Evolutionary conservation across 2,797 vertebrate genomes (phyloP).

Genomic region (Malacoctenus gilli): DNA sequence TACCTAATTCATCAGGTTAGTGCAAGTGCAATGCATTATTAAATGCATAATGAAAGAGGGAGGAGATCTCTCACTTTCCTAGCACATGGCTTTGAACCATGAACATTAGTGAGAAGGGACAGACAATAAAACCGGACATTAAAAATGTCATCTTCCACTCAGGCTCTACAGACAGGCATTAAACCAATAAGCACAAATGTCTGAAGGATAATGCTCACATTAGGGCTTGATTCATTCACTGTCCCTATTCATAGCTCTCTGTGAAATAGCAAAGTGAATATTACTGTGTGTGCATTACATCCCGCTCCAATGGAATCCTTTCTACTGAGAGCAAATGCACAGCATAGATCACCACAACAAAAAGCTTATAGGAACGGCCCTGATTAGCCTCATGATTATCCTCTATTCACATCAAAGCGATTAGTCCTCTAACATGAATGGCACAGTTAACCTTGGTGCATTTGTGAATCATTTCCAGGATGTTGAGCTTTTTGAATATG

Average conservation of each 20-base stretch:
- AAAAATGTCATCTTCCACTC: constrained; percentile 60
- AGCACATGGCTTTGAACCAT: constrained; percentile 43
- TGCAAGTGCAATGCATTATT: constrained; percentile 25
- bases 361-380: constrained; percentile 61
- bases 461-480: constrained; percentile 63
- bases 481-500: constrained; percentile 55
- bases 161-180: constrained; percentile 62
- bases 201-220: constrained; percentile 72
- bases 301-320: constrained; percentile 53
- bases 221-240: constrained; percentile 69
- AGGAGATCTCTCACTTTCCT: constrained; percentile 30
- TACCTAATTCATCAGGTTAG: constrained; percentile 39
- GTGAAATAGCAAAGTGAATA: constrained; percentile 65
- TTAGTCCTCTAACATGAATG: constrained; percentile 62
- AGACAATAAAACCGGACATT: constrained; percentile 63
- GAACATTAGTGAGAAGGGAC: constrained; percentile 49
- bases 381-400: constrained; percentile 69
- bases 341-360: constrained; percentile 76
- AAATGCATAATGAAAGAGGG: constrained; percentile 26
- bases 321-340: constrained; percentile 60
- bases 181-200: constrained; percentile 67
- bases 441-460: constrained; percentile 70
- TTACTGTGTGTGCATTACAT: constrained; percentile 59
- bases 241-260: constrained; percentile 56
- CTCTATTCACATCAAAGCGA: constrained; percentile 60